Evolutionary conservation across 2,888 invertebrate genomes (phyloP).

Genomic region (Pogonocherus hispidulus): DNA sequence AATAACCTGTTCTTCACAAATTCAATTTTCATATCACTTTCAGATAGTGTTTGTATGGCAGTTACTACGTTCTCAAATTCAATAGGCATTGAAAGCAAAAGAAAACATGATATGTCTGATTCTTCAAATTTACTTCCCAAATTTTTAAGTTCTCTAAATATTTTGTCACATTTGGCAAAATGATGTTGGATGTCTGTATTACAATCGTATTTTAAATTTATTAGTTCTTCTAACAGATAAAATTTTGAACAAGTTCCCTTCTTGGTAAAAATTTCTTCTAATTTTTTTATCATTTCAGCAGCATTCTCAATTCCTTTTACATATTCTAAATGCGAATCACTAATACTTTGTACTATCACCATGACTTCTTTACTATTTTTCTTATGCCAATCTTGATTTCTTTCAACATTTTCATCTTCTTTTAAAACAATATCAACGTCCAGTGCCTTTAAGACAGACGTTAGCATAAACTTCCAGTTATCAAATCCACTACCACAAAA

Average conservation of each 20-base stretch:
- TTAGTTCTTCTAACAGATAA: slow-evolving; percentile 28
- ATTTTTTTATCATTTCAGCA: slow-evolving; percentile 39
- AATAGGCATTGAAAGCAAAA: slow-evolving; percentile 42
- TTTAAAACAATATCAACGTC: slow-evolving; percentile 29
- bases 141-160: slow-evolving; percentile 42
- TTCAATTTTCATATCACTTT: slow-evolving; percentile 33
- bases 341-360: slow-evolving; percentile 41
- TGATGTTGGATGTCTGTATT: slow-evolving; percentile 29
- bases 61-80: slow-evolving; percentile 45
- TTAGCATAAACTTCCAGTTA: slow-evolving; percentile 42
- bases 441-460: slow-evolving; percentile 33
- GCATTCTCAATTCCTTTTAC: slow-evolving; percentile 40
- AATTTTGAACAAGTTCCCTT: slow-evolving; percentile 35
- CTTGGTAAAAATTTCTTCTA: slow-evolving; percentile 40
- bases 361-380: slow-evolving; percentile 39
- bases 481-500: slow-evolving; percentile 42
- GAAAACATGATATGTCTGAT: slow-evolving; percentile 32
- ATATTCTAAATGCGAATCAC: slow-evolving; percentile 44
- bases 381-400: slow-evolving; percentile 33
- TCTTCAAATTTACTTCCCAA: slow-evolving; percentile 30
- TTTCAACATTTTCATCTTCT: neutral
- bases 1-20: slow-evolving; percentile 39
- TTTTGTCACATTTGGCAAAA: slow-evolving; percentile 39
- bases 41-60: slow-evolving; percentile 41
- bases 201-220: slow-evolving; percentile 22